These are phyloP conservation scores for Opisthocomus hoazin DNA, from an alignment of 2,113 vertebrate genomes.

Conservation along the genomic window DNA sequence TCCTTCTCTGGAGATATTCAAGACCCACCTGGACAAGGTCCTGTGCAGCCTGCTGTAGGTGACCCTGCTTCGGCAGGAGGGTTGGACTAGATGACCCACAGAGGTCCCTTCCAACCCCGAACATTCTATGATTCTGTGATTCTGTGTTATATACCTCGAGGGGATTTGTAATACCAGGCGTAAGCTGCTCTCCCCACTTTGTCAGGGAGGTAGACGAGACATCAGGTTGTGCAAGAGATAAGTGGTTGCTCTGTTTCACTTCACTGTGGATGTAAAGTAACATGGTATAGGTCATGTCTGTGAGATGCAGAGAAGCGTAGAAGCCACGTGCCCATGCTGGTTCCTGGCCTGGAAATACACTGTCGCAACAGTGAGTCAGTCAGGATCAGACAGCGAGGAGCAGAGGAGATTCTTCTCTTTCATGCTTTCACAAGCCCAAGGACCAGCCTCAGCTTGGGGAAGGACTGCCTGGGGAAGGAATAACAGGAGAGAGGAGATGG, in stretches of 20 bases:
- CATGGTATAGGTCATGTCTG: neutral
- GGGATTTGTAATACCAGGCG: neutral
- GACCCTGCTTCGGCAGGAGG: too few species aligned
- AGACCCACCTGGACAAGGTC: too few species aligned
- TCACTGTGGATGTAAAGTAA: neutral
- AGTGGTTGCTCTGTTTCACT: neutral
- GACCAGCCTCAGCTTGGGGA: neutral
- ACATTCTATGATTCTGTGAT: too few species aligned
- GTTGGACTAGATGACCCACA: too few species aligned
- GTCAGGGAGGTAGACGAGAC: neutral
- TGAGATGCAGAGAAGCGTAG: neutral
- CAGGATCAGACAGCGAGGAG: neutral
- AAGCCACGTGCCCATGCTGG: rapidly evolving
- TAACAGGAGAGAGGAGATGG: neutral
- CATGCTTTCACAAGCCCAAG: neutral
- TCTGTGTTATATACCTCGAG: too few species aligned
- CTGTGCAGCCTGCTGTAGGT: too few species aligned
- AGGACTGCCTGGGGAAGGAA: neutral
- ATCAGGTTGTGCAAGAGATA: neutral
- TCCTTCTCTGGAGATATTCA: too few species aligned
- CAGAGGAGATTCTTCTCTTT: neutral
- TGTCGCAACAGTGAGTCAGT: neutral
- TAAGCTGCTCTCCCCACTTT: neutral
- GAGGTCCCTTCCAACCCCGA: too few species aligned
- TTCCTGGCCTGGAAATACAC: neutral